A percentile compares a stretch with the other conserved stretches of the same genome.
phyloP scores from a whole-genome alignment of 1,140 invertebrate species.

The Schlechtendalia chinensis region DNA sequence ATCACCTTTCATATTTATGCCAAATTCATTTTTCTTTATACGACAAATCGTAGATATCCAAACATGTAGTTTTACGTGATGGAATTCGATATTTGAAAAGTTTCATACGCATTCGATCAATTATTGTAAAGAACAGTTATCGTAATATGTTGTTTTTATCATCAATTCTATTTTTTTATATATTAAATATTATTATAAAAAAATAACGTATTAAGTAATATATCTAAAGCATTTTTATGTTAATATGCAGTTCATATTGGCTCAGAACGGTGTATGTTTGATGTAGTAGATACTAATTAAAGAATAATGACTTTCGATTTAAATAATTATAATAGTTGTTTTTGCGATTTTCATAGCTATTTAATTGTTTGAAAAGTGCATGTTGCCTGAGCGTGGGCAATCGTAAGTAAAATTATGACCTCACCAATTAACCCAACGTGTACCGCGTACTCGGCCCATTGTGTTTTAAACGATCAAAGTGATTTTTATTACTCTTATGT shows the following conservation, averaged over 20 bases:
- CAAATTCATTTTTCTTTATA: too few species aligned
- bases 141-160: background rate
- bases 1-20: too few species aligned
- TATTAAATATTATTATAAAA: background rate
- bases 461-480: constrained; percentile 36
- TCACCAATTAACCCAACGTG: constrained; percentile 22
- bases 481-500: constrained; percentile 30
- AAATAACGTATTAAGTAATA: too few species aligned
- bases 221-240: too few species aligned
- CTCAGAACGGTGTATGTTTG: too few species aligned
- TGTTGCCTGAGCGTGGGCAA: background rate
- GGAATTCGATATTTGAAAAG: too few species aligned
- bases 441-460: background rate
- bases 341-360: background rate
- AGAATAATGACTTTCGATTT: background rate
- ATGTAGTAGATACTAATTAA: too few species aligned
- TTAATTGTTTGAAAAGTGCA: constrained; percentile 33
- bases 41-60: too few species aligned
- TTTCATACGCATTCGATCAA: background rate
- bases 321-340: background rate
- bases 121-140: background rate
- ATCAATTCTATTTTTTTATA: background rate
- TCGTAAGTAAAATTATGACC: constrained; percentile 36
- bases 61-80: too few species aligned
- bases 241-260: too few species aligned